A percentile compares a stretch with the other conserved stretches of the same genome.
Evolutionary conservation across 2,888 invertebrate species (phyloP).

Genomic region (Aleiodes alternator): DNA sequence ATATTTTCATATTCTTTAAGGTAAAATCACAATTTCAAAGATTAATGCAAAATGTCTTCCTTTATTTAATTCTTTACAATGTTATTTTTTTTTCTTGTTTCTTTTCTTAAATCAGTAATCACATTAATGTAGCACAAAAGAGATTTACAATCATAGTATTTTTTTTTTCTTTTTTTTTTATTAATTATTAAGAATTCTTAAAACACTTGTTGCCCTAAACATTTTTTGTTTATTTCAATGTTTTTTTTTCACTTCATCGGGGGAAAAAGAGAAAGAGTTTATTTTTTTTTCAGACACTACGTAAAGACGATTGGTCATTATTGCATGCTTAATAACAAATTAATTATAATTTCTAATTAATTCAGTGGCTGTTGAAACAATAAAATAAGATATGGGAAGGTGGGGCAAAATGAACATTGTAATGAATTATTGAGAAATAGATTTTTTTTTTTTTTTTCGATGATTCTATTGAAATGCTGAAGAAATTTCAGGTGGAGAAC

Average conservation of each 20-base stretch:
- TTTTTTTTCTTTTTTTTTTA: not conserved
- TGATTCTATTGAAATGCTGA: no score
- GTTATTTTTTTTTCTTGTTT: constrained; percentile 79
- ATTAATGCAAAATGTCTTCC: constrained; percentile 74
- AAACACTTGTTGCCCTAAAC: constrained; percentile 72
- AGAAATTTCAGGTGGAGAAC: no score
- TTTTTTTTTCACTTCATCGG: constrained; percentile 44
- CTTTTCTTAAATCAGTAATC: constrained; percentile 76
- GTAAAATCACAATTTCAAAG: not conserved
- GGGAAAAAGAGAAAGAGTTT: constrained; percentile 69
- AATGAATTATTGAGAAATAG: no score
- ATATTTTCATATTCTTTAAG: not conserved
- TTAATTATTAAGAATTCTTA: constrained; percentile 77
- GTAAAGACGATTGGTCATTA: constrained; percentile 73
- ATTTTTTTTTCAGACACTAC: constrained; percentile 57
- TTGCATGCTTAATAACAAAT: constrained; percentile 63
- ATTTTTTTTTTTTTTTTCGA: no score
- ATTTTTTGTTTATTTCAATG: constrained; percentile 56
- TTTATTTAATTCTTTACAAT: constrained; percentile 80
- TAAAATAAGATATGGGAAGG: not conserved
- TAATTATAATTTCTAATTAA: constrained; percentile 17
- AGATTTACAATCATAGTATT: constrained; percentile 82
- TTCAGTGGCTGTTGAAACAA: not conserved
- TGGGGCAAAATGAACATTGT: no score
- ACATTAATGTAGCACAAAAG: constrained; percentile 81